phyloP scores from a whole-genome alignment of 2,888 invertebrate genomes.

The Slavum lentiscoides region DNA sequence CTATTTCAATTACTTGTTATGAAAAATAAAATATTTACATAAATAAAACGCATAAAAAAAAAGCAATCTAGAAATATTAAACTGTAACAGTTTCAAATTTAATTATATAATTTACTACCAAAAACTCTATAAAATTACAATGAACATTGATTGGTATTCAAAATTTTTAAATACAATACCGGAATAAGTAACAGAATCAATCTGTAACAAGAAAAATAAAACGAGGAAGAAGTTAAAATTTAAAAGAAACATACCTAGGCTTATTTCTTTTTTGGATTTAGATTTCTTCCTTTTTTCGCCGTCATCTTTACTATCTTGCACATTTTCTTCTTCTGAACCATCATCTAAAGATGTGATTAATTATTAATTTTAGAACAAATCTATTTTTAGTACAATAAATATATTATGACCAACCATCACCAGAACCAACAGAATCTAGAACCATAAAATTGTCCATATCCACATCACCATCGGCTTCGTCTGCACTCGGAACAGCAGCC shows the following conservation, averaged over 20 bases:
- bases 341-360: constrained; percentile 13
- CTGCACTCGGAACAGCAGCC: constrained; percentile 41
- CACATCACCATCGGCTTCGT: constrained; percentile 69
- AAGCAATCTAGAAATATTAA: no score
- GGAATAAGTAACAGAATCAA: no score
- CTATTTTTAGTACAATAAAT: background rate
- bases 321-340: constrained; percentile 21
- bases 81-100: no score
- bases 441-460: constrained; percentile 85
- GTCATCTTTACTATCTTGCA: constrained; percentile 30
- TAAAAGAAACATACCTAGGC: constrained; percentile 51
- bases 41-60: no score
- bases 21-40: no score
- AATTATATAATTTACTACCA: background rate
- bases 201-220: constrained; percentile 10
- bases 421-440: constrained; percentile 85
- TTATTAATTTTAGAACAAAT: background rate
- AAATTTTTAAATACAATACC: no score
- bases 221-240: constrained; percentile 6
- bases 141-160: no score
- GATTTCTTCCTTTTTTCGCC: constrained; percentile 32
- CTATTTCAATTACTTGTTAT: background rate
- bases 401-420: constrained; percentile 64
- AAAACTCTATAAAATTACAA: no score
- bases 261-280: constrained; percentile 48